Evolutionary conservation across 2,113 vertebrate genomes (phyloP).

Genomic region (Myotis yumanensis): DNA sequence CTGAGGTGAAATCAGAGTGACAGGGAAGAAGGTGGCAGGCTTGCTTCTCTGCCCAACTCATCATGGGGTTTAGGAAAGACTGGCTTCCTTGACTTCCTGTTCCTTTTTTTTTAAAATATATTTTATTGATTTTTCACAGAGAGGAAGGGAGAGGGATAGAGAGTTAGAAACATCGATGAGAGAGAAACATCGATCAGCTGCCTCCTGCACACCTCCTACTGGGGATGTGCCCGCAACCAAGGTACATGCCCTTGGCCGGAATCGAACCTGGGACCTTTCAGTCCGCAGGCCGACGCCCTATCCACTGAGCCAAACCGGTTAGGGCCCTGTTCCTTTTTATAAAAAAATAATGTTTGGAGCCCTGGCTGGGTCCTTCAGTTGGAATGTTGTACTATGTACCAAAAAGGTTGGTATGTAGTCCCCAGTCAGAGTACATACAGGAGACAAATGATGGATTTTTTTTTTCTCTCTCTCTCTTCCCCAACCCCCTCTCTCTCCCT

Average conservation of each 20-base stretch:
- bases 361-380: not conserved
- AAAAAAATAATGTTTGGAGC: not conserved
- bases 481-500: not conserved
- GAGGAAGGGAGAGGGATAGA: no score
- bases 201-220: no score
- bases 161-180: no score
- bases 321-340: not conserved
- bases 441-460: not conserved
- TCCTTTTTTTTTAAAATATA: not conserved
- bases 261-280: no score
- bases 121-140: no score
- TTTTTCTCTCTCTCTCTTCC: not conserved
- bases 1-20: not conserved
- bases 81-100: not conserved
- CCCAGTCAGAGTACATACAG: not conserved
- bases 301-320: no score
- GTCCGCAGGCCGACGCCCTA: no score
- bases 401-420: not conserved
- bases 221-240: no score
- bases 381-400: not conserved
- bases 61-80: not conserved
- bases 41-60: not conserved
- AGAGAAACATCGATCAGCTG: no score
- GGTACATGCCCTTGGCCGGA: no score
- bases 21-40: not conserved